Evolutionary conservation across 2,113 vertebrate species (phyloP), one percentile per base, ranked within the genome.

Genomic region (Centrocercus urophasianus): DNA sequence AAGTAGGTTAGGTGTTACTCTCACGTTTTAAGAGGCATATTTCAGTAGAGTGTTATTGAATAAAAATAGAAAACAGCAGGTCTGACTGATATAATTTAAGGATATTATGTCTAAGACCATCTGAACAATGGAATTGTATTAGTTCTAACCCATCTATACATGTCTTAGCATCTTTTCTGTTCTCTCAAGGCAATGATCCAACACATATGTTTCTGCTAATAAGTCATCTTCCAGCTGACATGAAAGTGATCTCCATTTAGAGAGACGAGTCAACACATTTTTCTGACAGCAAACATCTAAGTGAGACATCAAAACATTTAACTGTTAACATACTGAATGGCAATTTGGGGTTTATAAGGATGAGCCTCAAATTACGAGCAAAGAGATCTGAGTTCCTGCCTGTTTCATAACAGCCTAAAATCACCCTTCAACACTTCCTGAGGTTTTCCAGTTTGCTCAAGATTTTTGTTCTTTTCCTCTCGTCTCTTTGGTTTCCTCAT

Each of bases 1-100:
- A 93, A 91, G 78, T 74, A 83, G 60, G 67, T 89, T 89, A 85
- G 65, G 84, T 67, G 42, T 63, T 93, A 74, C 64, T 92, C 74
- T 88, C 75, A 40, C 66, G 86, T 40, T 87, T 79, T 70, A 71
- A 79, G 40, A 93, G 86, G 60, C 60, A 78, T 77, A 42, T 82
- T 79, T 91, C 71, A 91, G 30, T 48, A 43, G 70, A 65, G 25
- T 22, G 45, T 48, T 80, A 88, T 6, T 22, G 79, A 87, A 90
- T 64, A 43, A 90, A 65, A 88, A 60, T 0, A 82, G 56, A 60
- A 80, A 94, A 88, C 2, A 92, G 20, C 63, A 71, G 54, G 77
- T 60, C 56, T 48, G 57, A 81, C 18, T 20, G 19, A 86, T n/a
- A 30, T 25, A 75, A 75, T 73, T 56, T 56, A 73, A 88, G 64